Evolutionary conservation across 2,888 invertebrate genomes (phyloP).

Genomic region (Steinernema hermaphroditum): DNA sequence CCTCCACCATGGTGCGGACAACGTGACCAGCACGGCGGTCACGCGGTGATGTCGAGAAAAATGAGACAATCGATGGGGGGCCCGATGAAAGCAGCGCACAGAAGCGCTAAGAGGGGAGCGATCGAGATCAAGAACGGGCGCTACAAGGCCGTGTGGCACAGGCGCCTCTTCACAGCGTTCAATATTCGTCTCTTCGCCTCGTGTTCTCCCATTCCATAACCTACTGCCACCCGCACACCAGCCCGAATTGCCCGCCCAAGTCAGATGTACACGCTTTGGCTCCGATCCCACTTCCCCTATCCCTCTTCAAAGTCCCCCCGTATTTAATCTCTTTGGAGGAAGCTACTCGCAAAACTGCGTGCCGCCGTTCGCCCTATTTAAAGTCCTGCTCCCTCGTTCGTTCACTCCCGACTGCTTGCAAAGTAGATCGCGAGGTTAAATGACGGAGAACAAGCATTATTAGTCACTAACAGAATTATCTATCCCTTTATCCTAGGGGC

Average conservation of each 20-base stretch:
- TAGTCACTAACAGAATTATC: slow-evolving; percentile 19
- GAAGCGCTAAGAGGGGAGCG: slow-evolving; percentile 28
- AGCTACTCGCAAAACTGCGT: too few species aligned
- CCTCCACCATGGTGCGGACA: neutral
- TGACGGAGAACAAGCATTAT: neutral
- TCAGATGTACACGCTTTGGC: slow-evolving; percentile 21
- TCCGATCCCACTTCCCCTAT: neutral
- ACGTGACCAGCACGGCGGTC: neutral
- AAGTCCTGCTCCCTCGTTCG: too few species aligned
- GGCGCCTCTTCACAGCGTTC: slow-evolving; percentile 19
- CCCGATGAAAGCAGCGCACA: neutral
- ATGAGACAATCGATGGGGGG: slow-evolving; percentile 9
- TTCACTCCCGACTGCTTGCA: too few species aligned
- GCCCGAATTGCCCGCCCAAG: slow-evolving; percentile 16
- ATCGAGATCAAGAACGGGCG: slow-evolving; percentile 10
- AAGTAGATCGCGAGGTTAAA: too few species aligned
- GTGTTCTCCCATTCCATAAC: slow-evolving; percentile 21
- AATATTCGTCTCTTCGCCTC: slow-evolving; percentile 18
- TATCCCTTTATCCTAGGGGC: neutral
- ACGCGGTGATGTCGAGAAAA: neutral
- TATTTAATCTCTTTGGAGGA: too few species aligned
- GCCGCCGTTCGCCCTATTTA: too few species aligned
- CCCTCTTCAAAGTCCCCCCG: neutral
- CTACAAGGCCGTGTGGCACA: slow-evolving; percentile 30
- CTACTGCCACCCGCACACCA: slow-evolving; percentile 20